Conservation (phyloP, 2,113 vertebrate species). For the Pseudonaja textilis region DNA sequence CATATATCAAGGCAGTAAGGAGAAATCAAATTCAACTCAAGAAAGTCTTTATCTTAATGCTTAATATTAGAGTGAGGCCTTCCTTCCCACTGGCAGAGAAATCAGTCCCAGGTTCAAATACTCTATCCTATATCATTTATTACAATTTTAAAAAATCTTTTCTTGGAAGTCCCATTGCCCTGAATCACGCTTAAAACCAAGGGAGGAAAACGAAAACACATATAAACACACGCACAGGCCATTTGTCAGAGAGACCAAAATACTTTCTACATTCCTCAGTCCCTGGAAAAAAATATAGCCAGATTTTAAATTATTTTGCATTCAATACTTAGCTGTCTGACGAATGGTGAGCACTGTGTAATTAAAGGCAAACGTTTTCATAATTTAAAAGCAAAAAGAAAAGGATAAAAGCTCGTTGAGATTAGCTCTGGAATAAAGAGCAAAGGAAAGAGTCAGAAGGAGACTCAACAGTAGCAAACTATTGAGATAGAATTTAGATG, state of each 20-base stretch:
- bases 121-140: not conserved
- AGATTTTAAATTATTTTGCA: conserved; percentile 21
- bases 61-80: not conserved
- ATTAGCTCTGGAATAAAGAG: not conserved
- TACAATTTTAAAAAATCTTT: not conserved
- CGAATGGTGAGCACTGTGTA: not conserved
- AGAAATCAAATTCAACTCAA: not conserved
- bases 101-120: not conserved
- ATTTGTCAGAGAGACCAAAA: conserved; percentile 5
- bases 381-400: conserved; percentile 8
- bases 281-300: conserved; percentile 6
- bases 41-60: not conserved
- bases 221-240: not conserved
- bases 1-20: not conserved
- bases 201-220: not conserved
- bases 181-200: not conserved
- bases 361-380: conserved; percentile 33
- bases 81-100: not conserved
- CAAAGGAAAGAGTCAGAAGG: not conserved
- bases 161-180: not conserved
- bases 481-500: not conserved
- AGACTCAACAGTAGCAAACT: not conserved
- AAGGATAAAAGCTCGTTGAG: conserved; percentile 3
- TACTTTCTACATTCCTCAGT: conserved; percentile 20
- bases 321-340: conserved; percentile 11